Conservation (phyloP, 2,888 invertebrate species). For the Andrena flavipes region DNA sequence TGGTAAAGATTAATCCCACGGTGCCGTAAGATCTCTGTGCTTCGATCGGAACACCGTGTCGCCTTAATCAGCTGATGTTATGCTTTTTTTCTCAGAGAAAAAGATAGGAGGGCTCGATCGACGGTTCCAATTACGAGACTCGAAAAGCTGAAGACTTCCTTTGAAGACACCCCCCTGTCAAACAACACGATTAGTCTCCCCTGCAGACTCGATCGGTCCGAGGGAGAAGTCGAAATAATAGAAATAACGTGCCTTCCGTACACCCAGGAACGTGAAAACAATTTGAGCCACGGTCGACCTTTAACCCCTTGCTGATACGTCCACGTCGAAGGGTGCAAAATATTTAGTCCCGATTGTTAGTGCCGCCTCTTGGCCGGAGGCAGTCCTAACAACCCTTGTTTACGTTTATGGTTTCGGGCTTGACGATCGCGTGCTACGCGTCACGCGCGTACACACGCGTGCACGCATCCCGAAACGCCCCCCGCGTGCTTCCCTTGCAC, state of each 20-base stretch:
- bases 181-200: too few relatives aligned
- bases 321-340: slow-evolving; percentile 78
- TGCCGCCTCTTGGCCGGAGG: slow-evolving; percentile 76
- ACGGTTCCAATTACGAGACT: background rate
- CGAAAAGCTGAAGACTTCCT: background rate
- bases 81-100: slow-evolving; percentile 1
- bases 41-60: background rate
- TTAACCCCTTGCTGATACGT: slow-evolving; percentile 12
- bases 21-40: slow-evolving; percentile 14
- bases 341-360: slow-evolving; percentile 81
- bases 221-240: too few relatives aligned
- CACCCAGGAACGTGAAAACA: slow-evolving; percentile 40
- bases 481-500: background rate
- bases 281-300: slow-evolving; percentile 41
- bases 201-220: too few relatives aligned
- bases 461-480: slow-evolving; percentile 20
- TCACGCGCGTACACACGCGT: slow-evolving; percentile 25
- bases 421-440: slow-evolving; percentile 80
- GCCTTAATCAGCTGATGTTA: background rate
- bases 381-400: slow-evolving; percentile 83
- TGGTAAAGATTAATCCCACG: slow-evolving; percentile 32
- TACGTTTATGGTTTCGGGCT: slow-evolving; percentile 83
- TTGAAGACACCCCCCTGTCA: background rate
- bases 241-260: background rate
- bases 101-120: background rate